These are phyloP conservation scores for Cecidostiba fungosa DNA, from an alignment of 2,888 invertebrate species.

Conservation along the genomic window DNA sequence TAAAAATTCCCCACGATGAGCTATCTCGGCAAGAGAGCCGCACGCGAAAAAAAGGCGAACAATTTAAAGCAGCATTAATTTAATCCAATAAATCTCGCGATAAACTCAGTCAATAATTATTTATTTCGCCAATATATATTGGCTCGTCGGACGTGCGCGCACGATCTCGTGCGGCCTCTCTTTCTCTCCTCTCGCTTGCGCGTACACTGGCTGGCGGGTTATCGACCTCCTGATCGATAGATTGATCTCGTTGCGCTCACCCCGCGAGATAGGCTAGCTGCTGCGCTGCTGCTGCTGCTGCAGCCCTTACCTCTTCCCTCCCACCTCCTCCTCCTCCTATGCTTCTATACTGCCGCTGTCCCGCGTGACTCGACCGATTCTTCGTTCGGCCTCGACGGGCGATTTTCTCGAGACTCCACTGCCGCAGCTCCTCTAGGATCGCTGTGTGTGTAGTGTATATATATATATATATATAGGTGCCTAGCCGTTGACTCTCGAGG, in stretches of 20 bases:
- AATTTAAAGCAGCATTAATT: conserved; percentile 33
- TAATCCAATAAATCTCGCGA: conserved; percentile 48
- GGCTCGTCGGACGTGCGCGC: conserved; percentile 29
- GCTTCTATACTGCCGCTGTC: conserved; percentile 23
- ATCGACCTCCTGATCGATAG: conserved; percentile 66
- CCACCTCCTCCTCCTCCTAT: conserved; percentile 24
- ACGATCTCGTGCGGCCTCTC: conserved; percentile 41
- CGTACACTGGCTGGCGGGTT: conserved; percentile 51
- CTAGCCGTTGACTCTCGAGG: conserved; percentile 47
- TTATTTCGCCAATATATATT: conserved; percentile 59
- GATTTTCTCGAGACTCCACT: conserved; percentile 63
- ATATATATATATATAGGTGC: background rate
- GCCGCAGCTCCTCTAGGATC: background rate
- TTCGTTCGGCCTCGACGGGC: conserved; percentile 60
- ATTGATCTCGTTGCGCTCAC: conserved; percentile 60
- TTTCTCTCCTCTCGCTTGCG: background rate
- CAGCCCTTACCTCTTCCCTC: conserved; percentile 7
- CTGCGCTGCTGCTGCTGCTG: no score
- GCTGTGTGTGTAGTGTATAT: background rate
- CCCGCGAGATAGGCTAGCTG: conserved; percentile 45
- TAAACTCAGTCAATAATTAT: conserved; percentile 58
- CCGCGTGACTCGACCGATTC: conserved; percentile 69
- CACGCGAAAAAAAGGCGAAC: background rate
- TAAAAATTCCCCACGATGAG: background rate
- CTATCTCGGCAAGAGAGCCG: background rate